Percentiles rank a stretch among this genome's conserved stretches.
These are phyloP conservation scores for Athalia rosae DNA, from an alignment of 2,888 invertebrate genomes.

Conservation along the genomic window DNA sequence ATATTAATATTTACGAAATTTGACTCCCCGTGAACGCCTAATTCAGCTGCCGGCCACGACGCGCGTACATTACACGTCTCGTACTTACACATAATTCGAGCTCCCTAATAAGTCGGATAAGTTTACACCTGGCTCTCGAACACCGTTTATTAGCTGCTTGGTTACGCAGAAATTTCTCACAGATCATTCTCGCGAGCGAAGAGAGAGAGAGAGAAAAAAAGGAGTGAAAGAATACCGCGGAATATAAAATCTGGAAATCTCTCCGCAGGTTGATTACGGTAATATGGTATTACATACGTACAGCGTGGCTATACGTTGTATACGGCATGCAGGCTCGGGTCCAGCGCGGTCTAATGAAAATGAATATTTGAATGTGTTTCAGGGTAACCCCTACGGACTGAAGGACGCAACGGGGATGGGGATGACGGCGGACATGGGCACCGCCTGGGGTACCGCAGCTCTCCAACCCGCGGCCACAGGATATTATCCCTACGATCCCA, in stretches of 20 bases:
- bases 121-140: too few species aligned
- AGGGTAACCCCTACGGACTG: constrained; percentile 93
- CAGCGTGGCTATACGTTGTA: not conserved
- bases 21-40: not conserved
- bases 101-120: too few species aligned
- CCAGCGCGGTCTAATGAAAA: constrained; percentile 40
- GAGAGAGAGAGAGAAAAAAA: too few species aligned
- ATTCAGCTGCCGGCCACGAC: not conserved
- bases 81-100: too few species aligned
- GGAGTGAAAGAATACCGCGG: not conserved
- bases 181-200: too few species aligned
- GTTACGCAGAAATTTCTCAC: too few species aligned
- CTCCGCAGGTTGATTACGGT: not conserved
- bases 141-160: too few species aligned
- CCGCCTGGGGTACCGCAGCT: constrained; percentile 93
- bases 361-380: constrained; percentile 72
- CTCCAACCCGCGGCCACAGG: constrained; percentile 90
- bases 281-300: not conserved
- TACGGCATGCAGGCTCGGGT: not conserved
- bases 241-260: not conserved
- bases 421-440: constrained; percentile 87
- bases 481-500: constrained; percentile 95
- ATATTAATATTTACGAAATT: constrained; percentile 23
- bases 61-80: not conserved
- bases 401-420: constrained; percentile 84